Conservation (phyloP, 2,113 vertebrate genomes). For the Callaeas wilsoni region DNA sequence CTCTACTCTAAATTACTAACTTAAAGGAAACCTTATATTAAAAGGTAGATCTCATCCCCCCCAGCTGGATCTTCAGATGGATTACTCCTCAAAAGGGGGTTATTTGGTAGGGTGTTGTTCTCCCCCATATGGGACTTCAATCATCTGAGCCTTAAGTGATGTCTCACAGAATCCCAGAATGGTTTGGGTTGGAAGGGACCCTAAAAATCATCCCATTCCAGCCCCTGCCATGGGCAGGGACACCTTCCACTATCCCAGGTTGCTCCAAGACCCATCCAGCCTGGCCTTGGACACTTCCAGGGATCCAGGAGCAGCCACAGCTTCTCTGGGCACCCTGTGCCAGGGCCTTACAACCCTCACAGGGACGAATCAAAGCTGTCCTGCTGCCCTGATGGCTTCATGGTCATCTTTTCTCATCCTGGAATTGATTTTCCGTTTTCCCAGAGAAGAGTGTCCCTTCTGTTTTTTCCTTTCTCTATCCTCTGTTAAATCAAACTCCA, state of each 20-base stretch:
- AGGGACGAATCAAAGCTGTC: not conserved
- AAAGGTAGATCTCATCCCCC: not conserved
- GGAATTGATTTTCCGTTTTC: not conserved
- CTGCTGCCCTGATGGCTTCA: not conserved
- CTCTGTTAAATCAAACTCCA: not conserved
- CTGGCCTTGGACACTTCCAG: not conserved
- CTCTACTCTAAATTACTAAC: not conserved
- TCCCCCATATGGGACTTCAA: fast-evolving
- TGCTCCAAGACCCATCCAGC: fast-evolving
- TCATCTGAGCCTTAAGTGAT: not conserved
- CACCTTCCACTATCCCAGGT: fast-evolving
- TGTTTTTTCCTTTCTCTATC: not conserved
- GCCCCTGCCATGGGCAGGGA: not conserved
- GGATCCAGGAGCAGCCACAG: not conserved
- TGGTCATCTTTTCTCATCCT: not conserved
- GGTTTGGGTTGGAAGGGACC: not conserved
- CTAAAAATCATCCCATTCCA: fast-evolving
- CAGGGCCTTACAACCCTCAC: fast-evolving
- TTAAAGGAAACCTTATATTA: not conserved
- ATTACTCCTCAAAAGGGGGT: not conserved
- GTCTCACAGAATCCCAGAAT: not conserved
- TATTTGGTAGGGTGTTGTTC: not conserved
- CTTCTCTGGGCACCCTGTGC: not conserved
- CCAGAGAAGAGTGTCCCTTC: not conserved
- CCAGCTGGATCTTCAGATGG: not conserved